phyloP scores from a whole-genome alignment of 2,113 vertebrate species.

The Isichthys henryi region DNA sequence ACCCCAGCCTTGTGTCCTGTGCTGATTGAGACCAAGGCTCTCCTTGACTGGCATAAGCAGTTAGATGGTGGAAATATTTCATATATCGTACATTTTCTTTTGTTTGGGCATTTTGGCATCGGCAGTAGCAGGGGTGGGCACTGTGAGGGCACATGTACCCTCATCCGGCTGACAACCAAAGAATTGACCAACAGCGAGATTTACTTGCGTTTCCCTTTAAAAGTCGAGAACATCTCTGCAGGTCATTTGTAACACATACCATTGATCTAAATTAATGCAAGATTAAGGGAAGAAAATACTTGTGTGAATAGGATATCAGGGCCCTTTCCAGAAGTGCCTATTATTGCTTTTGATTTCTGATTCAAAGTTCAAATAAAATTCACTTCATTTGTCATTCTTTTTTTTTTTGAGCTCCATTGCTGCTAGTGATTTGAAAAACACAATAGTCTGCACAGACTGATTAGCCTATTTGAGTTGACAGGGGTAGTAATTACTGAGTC shows the following conservation, averaged over 20 bases:
- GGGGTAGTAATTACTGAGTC: neutral
- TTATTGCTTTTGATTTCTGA: neutral
- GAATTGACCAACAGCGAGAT: neutral
- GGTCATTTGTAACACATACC: neutral
- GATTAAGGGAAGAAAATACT: neutral
- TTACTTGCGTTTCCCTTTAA: neutral
- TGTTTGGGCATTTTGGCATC: neutral
- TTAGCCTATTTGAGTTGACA: neutral
- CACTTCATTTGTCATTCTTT: neutral
- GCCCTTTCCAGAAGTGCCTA: neutral
- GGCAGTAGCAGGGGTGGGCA: neutral
- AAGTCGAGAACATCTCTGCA: neutral
- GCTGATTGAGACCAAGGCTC: neutral
- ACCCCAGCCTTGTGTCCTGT: neutral
- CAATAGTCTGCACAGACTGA: neutral
- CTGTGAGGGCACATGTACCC: neutral
- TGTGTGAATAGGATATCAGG: neutral
- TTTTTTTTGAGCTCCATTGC: neutral
- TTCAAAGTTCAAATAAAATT: constrained; percentile 1
- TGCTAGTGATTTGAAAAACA: neutral
- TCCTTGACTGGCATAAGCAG: neutral
- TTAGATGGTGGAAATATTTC: neutral
- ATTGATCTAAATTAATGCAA: neutral
- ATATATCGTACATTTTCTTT: neutral
- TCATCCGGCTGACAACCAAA: neutral